Base-by-base conservation (phyloP, 2,113 vertebrate genomes). In the Indicator indicator region DNA sequence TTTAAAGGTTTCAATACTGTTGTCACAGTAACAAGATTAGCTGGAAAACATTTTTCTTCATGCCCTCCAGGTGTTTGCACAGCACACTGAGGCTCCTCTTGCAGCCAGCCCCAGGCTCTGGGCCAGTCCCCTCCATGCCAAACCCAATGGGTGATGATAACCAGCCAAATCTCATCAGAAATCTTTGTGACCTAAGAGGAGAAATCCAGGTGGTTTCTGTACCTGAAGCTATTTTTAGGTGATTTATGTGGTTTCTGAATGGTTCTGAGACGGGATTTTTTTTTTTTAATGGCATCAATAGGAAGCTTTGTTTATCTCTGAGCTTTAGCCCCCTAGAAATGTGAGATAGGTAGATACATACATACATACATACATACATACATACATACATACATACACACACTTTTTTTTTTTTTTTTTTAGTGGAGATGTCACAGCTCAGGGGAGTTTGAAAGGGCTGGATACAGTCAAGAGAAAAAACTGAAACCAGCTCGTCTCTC, bases 21-120 rank as follows among this genome's bases (percentile, higher is more conserved):
- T 96, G 93, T 95, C 93, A 81, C 92, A 91, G 76, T 94, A 95
- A 95, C 83, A 40, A 36, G 83, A 90, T 92, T 38, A 93, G 69
- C 60, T 54, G 42, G 88, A 64, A 95, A 93, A 83, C 11, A 16
- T 93, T 88, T 90, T 83, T 46, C 85, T 77, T 64, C 32, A 3
- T 11, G 48, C 38, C 76, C 38, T 68, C 9, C 0, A 2, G 75
- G 72, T 60, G 42, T 52, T 54, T 63, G 56, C 9, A 1, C 7
- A 4, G 33, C 4, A 5, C 2, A 1, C 2, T 26, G 83, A 54
- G 82, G 74, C n/a, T 42, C 17, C 0, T 6, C 80, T 78, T 24
- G 1, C 33, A 83, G 70, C 14, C 36, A 88, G 89, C 38, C 60
- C 69, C 13, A 3, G 38, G 42, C 20, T 2, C 59, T 23, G 0